Evolutionary conservation across 2,113 vertebrate genomes (phyloP).

Genomic region (Theristicus caerulescens): DNA sequence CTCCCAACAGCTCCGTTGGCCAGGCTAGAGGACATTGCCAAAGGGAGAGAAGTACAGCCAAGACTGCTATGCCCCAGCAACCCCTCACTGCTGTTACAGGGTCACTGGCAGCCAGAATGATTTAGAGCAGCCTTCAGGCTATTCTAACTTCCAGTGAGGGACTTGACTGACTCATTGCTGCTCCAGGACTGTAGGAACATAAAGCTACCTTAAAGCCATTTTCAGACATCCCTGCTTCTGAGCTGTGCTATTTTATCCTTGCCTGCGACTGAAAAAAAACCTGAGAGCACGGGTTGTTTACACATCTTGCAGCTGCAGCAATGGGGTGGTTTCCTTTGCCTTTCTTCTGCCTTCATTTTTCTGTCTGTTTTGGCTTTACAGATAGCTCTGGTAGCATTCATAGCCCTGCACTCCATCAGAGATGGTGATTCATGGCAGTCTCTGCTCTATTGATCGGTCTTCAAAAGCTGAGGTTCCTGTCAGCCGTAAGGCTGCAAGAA

Average conservation of each 20-base stretch:
- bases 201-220: conserved; percentile 40
- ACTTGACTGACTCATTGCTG: conserved; percentile 48
- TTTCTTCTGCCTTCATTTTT: neutral
- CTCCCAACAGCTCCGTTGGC: neutral
- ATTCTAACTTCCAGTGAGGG: conserved; percentile 13
- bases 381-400: neutral
- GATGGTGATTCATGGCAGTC: neutral
- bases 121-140: conserved; percentile 53
- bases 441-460: neutral
- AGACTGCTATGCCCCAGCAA: conserved; percentile 39
- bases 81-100: conserved; percentile 28
- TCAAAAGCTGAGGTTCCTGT: neutral
- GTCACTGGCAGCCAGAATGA: conserved; percentile 56
- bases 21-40: neutral
- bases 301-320: neutral
- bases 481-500: neutral
- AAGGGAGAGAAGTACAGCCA: conserved; percentile 36
- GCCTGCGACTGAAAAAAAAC: neutral
- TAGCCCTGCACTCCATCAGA: neutral
- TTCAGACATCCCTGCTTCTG: conserved; percentile 2
- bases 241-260: conserved; percentile 1
- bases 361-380: neutral
- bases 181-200: conserved; percentile 43
- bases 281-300: neutral
- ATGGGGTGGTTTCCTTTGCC: neutral